These are phyloP conservation scores for Sarcoramphus papa DNA, from an alignment of 2,797 vertebrate genomes.

Conservation along the genomic window DNA sequence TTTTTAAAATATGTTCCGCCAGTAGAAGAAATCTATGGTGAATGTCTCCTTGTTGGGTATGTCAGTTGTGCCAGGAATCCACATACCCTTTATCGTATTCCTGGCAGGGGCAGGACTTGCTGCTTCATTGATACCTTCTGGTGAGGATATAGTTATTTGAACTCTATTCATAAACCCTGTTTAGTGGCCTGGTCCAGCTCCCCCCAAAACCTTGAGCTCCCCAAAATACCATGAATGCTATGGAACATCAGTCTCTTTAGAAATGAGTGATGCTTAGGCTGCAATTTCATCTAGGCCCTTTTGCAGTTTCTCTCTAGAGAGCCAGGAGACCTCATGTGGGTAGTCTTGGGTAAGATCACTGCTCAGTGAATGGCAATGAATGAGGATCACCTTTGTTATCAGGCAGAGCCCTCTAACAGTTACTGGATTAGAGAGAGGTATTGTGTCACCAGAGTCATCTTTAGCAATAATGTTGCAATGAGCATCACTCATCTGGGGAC, in stretches of 20 bases:
- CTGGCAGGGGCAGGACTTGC: background rate
- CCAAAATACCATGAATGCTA: background rate
- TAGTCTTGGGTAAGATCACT: background rate
- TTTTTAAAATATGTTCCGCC: conserved; percentile 22
- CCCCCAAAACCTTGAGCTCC: background rate
- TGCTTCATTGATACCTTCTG: background rate
- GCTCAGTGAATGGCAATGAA: background rate
- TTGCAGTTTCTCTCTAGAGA: background rate
- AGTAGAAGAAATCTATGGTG: conserved; percentile 26
- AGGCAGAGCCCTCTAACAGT: background rate
- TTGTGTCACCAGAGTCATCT: background rate
- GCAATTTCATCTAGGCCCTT: background rate
- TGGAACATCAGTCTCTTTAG: background rate
- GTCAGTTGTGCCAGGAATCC: background rate
- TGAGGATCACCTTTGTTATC: background rate
- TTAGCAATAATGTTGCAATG: background rate
- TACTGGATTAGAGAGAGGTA: background rate
- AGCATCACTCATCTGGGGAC: background rate
- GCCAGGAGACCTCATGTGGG: background rate
- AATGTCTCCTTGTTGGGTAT: conserved; percentile 41
- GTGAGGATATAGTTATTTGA: background rate
- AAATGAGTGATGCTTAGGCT: background rate
- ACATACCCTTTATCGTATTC: background rate
- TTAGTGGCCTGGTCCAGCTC: background rate
- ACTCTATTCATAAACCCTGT: background rate